These are phyloP conservation scores for Lasioglossum baleicum DNA, from an alignment of 1,140 invertebrate species.

Conservation along the genomic window DNA sequence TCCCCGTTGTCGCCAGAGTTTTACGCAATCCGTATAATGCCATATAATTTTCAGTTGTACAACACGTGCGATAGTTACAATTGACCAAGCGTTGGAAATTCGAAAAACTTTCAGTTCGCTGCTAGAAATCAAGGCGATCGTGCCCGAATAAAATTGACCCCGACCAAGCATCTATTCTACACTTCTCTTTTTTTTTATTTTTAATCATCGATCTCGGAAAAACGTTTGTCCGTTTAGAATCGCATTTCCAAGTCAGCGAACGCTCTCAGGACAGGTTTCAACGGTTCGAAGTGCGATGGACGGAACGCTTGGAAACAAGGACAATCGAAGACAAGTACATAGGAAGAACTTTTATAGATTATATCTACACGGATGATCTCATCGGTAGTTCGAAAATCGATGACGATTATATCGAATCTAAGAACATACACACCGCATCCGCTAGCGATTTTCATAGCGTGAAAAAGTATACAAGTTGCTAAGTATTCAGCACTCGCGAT, in stretches of 20 bases:
- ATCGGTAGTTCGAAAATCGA: slow-evolving; percentile 12
- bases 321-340: slow-evolving; percentile 17
- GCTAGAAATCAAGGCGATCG: neutral
- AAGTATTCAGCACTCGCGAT: slow-evolving; percentile 34
- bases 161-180: neutral
- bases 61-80: neutral
- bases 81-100: neutral
- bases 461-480: slow-evolving; percentile 6
- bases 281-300: slow-evolving; percentile 40
- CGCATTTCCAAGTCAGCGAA: slow-evolving; percentile 29
- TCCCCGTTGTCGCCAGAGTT: neutral
- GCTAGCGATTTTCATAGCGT: neutral
- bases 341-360: slow-evolving; percentile 7
- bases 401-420: slow-evolving; percentile 4
- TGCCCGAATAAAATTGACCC: neutral
- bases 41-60: neutral
- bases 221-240: slow-evolving; percentile 18
- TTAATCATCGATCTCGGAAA: slow-evolving; percentile 8
- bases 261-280: slow-evolving; percentile 12
- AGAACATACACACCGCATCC: neutral
- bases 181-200: neutral
- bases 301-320: slow-evolving; percentile 45
- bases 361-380: neutral
- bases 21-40: neutral
- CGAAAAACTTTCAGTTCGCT: neutral